Evolutionary conservation across 1,140 invertebrate species (phyloP), one percentile per base, ranked within the genome.

Genomic region (Lepidurus apus): DNA sequence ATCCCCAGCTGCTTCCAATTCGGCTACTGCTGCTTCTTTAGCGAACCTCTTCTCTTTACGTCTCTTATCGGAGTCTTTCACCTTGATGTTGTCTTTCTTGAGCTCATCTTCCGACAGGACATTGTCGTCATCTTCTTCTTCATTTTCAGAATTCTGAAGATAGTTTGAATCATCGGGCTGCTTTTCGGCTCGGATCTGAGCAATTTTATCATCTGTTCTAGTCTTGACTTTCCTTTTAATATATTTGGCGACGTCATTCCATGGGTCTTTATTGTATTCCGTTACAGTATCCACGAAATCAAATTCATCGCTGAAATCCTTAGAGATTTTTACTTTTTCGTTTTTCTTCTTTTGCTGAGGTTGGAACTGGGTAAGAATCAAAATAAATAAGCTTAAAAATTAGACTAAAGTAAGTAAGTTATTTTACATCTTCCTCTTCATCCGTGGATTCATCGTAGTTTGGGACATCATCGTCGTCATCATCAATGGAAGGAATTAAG

Each of bases 161-260:
- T 7, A 7, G 21, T 65, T 65, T 34, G 34, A 34, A 17, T 65
- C 82, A 82, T 79, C 84, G 86, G 84, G 82, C 82, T 83, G 84
- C 77, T 82, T 84, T 78, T 88, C 82, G 84, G 86, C 82, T 81
- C 91, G 85, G 5, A 90, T 85, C 83, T 87, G 90, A 80, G 88
- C 89, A 81, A 93, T 96, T 86, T 95, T 96, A 77, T 96, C 94
- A 86, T 96, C 93, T 6, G 93, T 87, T 83, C 93, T 93, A 24
- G 89, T 90, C 82, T 91, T 92, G 0, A 89, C 90, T 87, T 94
- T 94, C 73, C 91, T 86, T 83, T 93, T 93, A 0, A 95, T 89
- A 86, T 93, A 94, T 83, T 94, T 94, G 81, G 89, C 89, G 42
- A 95, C 84, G 87, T 94, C 92, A 85, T 93, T 91, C 93, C 92